Conservation (phyloP, 2,113 vertebrate genomes). For the Promerops cafer region DNA sequence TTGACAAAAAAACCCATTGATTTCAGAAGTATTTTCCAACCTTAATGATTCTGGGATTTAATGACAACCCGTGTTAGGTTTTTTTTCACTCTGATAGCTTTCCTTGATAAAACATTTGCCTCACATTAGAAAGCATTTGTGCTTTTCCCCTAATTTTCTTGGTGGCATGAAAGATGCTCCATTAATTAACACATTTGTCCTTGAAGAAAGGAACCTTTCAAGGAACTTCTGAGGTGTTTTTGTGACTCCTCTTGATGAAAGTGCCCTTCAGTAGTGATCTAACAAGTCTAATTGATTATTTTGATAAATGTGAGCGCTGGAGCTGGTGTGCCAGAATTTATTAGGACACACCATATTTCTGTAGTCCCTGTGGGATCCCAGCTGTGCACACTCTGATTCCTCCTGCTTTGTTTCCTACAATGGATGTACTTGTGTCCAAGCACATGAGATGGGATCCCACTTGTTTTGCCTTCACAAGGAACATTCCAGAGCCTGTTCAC, state of each 20-base stretch:
- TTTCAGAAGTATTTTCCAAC: neutral
- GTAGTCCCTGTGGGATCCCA: neutral
- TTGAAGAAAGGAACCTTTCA: neutral
- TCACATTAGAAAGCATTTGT: neutral
- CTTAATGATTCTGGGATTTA: neutral
- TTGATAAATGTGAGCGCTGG: neutral
- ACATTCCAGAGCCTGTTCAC: neutral
- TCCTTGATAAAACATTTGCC: neutral
- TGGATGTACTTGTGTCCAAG: neutral
- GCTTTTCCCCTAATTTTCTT: neutral
- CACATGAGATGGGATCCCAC: neutral
- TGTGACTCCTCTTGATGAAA: neutral
- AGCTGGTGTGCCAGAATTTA: neutral
- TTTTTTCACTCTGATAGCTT: neutral
- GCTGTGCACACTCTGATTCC: neutral
- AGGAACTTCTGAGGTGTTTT: neutral
- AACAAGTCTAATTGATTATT: neutral
- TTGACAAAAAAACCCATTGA: neutral
- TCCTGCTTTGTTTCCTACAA: neutral
- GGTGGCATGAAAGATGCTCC: neutral
- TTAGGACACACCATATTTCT: neutral
- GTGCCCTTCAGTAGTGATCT: neutral
- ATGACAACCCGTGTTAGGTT: rapidly evolving
- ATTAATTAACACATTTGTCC: neutral
- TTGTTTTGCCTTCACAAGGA: neutral